Conservation (phyloP, 2,797 vertebrate species). For the Iguana delicatissima region DNA sequence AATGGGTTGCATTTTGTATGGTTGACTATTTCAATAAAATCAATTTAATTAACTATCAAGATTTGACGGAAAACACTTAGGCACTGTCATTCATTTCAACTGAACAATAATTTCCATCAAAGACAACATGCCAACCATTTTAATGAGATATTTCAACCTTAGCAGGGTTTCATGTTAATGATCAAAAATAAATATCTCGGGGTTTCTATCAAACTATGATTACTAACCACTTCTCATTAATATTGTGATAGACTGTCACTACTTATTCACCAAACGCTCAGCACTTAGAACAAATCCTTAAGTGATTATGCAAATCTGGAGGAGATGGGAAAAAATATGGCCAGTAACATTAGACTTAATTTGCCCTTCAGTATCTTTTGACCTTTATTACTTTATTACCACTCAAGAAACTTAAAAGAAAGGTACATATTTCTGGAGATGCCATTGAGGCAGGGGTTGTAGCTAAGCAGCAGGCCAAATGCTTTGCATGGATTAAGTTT, state of each 20-base stretch:
- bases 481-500: not conserved
- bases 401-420: not conserved
- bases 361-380: constrained; percentile 54
- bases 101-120: constrained; percentile 79
- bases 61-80: constrained; percentile 76
- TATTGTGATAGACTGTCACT: constrained; percentile 73
- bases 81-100: constrained; percentile 75
- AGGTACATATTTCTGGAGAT: not conserved
- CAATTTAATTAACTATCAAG: constrained; percentile 78
- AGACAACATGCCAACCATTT: constrained; percentile 74
- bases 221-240: constrained; percentile 71
- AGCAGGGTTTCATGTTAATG: constrained; percentile 74
- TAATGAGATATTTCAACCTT: constrained; percentile 75
- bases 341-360: constrained; percentile 46
- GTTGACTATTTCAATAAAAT: constrained; percentile 78
- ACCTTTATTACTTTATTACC: constrained; percentile 24
- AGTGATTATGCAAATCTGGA: constrained; percentile 52
- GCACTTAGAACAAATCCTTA: constrained; percentile 66
- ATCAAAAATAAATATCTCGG: constrained; percentile 74
- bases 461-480: not conserved
- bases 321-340: constrained; percentile 39
- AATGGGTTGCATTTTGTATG: constrained; percentile 69
- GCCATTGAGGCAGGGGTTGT: not conserved
- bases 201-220: constrained; percentile 70
- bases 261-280: constrained; percentile 64